These are phyloP conservation scores for Protaetia brevitarsis DNA, from an alignment of 1,140 invertebrate species.

Conservation along the genomic window DNA sequence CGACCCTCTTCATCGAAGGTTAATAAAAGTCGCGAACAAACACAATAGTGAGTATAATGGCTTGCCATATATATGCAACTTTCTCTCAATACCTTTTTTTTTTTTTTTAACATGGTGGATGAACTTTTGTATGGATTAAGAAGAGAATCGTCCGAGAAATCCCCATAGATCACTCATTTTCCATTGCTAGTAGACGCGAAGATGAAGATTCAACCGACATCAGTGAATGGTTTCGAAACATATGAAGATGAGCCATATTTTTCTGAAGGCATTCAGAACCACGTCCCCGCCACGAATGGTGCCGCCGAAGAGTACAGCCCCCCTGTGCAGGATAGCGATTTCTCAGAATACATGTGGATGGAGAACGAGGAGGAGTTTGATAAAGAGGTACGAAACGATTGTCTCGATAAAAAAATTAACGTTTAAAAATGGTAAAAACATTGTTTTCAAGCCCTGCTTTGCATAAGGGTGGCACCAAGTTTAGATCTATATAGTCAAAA, in stretches of 20 bases:
- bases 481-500: neutral
- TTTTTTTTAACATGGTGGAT: conserved; percentile 17
- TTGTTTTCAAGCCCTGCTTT: too few relatives aligned
- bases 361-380: conserved; percentile 88
- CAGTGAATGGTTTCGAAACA: conserved; percentile 29
- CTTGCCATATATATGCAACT: conserved; percentile 1
- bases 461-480: too few relatives aligned
- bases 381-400: conserved; percentile 62
- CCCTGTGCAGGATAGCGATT: conserved; percentile 60
- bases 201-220: conserved; percentile 33
- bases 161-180: too few relatives aligned
- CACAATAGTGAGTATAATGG: neutral
- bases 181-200: neutral
- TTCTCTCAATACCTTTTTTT: neutral
- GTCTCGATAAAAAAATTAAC: too few relatives aligned
- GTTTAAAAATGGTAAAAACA: too few relatives aligned
- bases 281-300: conserved; percentile 25
- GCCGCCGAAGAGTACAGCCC: conserved; percentile 18
- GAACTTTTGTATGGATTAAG: neutral
- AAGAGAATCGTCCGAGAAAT: too few relatives aligned
- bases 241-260: conserved; percentile 30
- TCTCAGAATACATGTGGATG: conserved; percentile 89
- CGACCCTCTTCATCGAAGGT: neutral
- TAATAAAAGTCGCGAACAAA: neutral
- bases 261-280: conserved; percentile 26